These are phyloP conservation scores for Nebria ingens DNA, from an alignment of 1,140 invertebrate species.

Conservation along the genomic window DNA sequence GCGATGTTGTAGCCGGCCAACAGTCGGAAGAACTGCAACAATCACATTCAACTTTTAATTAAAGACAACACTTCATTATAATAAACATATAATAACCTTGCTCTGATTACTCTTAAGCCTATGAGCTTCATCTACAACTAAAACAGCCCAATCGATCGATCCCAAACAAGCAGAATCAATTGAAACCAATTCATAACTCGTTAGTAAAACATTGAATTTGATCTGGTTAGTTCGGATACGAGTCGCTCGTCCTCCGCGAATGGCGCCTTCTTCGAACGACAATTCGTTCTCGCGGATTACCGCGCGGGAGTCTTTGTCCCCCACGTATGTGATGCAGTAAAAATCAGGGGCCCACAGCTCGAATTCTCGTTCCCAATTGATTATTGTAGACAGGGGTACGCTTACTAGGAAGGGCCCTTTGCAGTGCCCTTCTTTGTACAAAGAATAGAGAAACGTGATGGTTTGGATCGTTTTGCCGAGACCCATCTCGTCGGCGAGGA, in stretches of 20 bases:
- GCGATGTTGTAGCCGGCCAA: conserved; percentile 88
- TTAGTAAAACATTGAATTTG: conserved; percentile 97
- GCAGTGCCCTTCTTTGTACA: conserved; percentile 98
- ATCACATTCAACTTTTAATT: conserved; percentile 3
- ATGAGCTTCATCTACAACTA: conserved; percentile 99
- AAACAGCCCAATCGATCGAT: conserved; percentile 95
- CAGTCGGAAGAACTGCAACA: conserved; percentile 80
- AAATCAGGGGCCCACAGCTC: conserved; percentile 99
- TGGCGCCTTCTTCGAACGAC: conserved; percentile 92
- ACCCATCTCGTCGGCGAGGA: conserved; percentile 99
- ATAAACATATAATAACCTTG: conserved; percentile 52
- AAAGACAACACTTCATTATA: no score
- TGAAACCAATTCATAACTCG: conserved; percentile 95
- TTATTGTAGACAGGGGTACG: conserved; percentile 95
- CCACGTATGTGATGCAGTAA: conserved; percentile 96
- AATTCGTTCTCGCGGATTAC: conserved; percentile 95
- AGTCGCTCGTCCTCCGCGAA: conserved; percentile 73
- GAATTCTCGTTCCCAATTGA: conserved; percentile 99
- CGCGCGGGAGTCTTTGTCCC: conserved; percentile 93
- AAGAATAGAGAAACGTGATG: conserved; percentile 93
- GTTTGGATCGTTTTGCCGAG: conserved; percentile 99
- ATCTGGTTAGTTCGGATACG: conserved; percentile 74
- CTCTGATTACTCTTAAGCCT: conserved; percentile 98
- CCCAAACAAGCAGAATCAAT: conserved; percentile 95
- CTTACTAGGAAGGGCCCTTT: conserved; percentile 95